Percentiles rank a stretch among this genome's conserved stretches.
Evolutionary conservation across 2,113 vertebrate species (phyloP).

Genomic region (Pelusios castaneus): DNA sequence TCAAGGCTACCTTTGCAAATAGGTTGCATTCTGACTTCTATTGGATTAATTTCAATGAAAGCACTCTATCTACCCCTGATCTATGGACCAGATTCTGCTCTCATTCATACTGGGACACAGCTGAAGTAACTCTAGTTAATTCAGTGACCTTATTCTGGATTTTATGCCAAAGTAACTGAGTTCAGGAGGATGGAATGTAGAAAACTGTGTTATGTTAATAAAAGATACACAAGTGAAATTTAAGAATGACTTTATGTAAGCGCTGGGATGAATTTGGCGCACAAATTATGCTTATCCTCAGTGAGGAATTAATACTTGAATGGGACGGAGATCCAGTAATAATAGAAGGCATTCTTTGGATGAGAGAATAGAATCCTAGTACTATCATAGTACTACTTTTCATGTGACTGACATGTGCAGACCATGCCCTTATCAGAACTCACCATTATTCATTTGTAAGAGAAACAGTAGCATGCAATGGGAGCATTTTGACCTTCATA

Average conservation of each 20-base stretch:
- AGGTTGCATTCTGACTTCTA: not conserved
- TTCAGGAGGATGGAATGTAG: not conserved
- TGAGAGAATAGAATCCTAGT: not conserved
- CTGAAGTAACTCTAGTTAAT: too few species aligned
- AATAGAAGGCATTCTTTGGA: not conserved
- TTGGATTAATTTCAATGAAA: accelerated
- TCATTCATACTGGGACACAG: not conserved
- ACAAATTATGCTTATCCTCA: not conserved
- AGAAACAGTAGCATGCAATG: not conserved
- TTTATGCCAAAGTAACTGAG: not conserved
- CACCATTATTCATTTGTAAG: not conserved
- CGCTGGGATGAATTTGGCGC: not conserved
- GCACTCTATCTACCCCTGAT: not conserved
- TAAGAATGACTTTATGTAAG: not conserved
- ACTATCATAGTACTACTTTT: not conserved
- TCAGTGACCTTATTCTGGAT: not conserved
- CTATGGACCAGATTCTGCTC: not conserved
- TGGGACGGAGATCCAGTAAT: not conserved
- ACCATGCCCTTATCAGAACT: not conserved
- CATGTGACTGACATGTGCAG: not conserved
- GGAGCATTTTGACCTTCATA: not conserved
- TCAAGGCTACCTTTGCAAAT: not conserved
- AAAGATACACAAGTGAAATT: not conserved
- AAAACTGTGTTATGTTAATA: not conserved
- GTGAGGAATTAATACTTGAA: not conserved